Conservation (phyloP, 2,888 invertebrate species). For the Xanthorhoe designata region DNA sequence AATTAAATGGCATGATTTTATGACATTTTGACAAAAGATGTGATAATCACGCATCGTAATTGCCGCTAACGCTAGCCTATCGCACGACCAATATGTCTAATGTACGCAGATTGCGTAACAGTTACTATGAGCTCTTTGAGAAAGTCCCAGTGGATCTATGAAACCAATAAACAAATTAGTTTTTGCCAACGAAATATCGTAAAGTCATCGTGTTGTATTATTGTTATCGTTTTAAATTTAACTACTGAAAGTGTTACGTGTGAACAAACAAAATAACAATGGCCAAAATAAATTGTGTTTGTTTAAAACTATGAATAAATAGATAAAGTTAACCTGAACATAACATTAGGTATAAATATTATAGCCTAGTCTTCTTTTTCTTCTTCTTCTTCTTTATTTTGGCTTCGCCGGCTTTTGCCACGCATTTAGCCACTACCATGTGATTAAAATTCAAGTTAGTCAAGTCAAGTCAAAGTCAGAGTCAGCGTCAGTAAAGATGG, state of each 20-base stretch:
- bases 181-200: not conserved
- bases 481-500: too few relatives aligned
- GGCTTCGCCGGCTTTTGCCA: too few relatives aligned
- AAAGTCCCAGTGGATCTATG: conserved; percentile 19
- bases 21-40: not conserved
- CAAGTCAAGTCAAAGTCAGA: too few relatives aligned
- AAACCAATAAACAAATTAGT: conserved; percentile 12
- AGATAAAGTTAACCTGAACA: too few relatives aligned
- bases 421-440: too few relatives aligned
- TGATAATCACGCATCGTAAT: not conserved
- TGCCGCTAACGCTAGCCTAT: conserved; percentile 2
- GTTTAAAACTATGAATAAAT: too few relatives aligned
- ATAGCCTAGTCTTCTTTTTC: not conserved
- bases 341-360: not conserved
- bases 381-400: too few relatives aligned
- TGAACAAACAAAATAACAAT: not conserved
- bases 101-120: conserved; percentile 17
- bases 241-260: not conserved
- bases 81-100: not conserved
- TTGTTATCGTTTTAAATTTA: not conserved
- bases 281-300: not conserved
- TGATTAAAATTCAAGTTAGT: too few relatives aligned
- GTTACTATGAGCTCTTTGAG: conserved; percentile 5
- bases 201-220: not conserved
- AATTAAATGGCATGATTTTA: too few relatives aligned